Conservation (phyloP, 2,113 vertebrate species). For the Zingel zingel region DNA sequence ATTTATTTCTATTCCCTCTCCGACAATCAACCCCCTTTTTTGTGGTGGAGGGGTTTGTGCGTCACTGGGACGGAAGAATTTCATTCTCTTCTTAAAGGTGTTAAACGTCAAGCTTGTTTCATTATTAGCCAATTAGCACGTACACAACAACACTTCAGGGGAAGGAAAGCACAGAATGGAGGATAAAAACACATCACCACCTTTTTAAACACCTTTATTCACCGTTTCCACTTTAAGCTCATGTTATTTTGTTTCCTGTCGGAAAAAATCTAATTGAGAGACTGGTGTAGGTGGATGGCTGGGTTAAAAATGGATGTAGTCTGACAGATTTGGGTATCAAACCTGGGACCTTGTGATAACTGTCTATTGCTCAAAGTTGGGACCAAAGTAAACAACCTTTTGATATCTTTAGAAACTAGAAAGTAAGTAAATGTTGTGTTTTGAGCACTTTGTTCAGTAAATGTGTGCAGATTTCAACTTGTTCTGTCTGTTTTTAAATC, state of each 20-base stretch:
- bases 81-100: too few relatives aligned
- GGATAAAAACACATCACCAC: neutral
- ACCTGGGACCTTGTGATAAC: neutral
- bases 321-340: neutral
- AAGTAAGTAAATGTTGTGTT: too few relatives aligned
- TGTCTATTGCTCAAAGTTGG: too few relatives aligned
- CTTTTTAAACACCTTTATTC: neutral
- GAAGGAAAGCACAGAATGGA: neutral
- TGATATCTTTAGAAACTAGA: too few relatives aligned
- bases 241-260: neutral
- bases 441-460: too few relatives aligned
- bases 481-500: too few relatives aligned
- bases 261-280: neutral
- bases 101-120: neutral
- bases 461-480: too few relatives aligned
- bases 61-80: neutral
- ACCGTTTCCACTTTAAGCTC: neutral
- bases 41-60: too few relatives aligned
- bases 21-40: too few relatives aligned
- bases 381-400: too few relatives aligned
- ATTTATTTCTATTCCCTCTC: too few relatives aligned
- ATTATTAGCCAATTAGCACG: conserved; percentile 11
- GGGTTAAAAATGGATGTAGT: neutral
- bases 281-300: neutral
- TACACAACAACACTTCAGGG: neutral